Conservation (phyloP, 2,113 vertebrate species). For the Heptranchias perlo region DNA sequence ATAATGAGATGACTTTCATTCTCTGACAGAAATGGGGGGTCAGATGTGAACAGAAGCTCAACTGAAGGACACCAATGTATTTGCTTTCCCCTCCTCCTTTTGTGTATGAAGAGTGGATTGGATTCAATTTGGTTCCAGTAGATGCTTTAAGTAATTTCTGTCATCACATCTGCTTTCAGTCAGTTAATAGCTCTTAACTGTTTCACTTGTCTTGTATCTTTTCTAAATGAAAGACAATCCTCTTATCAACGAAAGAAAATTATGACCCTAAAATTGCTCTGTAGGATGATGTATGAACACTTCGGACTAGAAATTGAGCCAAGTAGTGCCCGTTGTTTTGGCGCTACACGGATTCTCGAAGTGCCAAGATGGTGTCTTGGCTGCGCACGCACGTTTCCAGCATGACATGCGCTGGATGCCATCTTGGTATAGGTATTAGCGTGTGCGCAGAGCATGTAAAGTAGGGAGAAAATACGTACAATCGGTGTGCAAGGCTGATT, state of each 20-base stretch:
- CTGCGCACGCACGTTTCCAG: no score
- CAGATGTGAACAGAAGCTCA: constrained; percentile 23
- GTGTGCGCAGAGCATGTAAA: no score
- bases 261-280: not conserved
- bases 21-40: constrained; percentile 39
- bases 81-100: constrained; percentile 11
- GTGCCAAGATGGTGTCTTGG: no score
- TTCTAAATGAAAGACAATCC: not conserved
- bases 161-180: not conserved
- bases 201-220: not conserved
- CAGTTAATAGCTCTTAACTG: not conserved
- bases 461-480: no score
- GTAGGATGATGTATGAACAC: not conserved
- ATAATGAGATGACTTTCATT: constrained; percentile 36
- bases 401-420: no score
- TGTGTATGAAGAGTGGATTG: constrained; percentile 2
- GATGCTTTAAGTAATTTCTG: not conserved
- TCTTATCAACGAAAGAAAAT: not conserved
- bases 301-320: not conserved
- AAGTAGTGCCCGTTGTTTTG: no score
- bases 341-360: no score
- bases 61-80: not conserved
- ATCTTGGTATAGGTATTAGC: no score
- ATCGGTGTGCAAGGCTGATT: no score
- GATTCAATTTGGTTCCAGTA: not conserved